Conservation (phyloP, 2,113 vertebrate genomes). For the Sylvietta virens region DNA sequence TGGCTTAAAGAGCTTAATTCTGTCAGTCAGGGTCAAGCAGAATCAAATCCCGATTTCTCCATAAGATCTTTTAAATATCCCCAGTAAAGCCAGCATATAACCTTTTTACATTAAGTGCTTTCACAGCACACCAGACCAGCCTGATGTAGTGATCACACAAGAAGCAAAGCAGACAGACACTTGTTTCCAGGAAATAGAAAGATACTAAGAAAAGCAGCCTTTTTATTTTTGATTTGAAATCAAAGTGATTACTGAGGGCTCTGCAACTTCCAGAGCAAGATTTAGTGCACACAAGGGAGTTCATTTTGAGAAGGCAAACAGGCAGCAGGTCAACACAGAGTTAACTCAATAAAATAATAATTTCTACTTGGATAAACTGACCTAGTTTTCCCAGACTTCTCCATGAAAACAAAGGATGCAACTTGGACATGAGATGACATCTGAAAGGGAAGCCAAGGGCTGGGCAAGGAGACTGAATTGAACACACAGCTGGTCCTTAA, state of each 20-base stretch:
- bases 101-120: constrained; percentile 8
- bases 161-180: constrained; percentile 5
- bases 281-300: constrained; percentile 21
- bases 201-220: not conserved
- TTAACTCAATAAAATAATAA: constrained; percentile 75
- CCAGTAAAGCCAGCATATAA: not conserved
- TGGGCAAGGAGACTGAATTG: not conserved
- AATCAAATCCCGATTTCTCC: constrained; percentile 29
- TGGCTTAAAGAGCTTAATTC: not conserved
- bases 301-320: constrained; percentile 39
- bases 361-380: constrained; percentile 78
- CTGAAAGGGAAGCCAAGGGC: constrained; percentile 4
- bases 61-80: constrained; percentile 20
- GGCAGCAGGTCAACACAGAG: constrained; percentile 64
- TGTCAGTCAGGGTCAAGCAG: constrained; percentile 16
- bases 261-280: constrained; percentile 42
- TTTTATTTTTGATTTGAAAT: constrained; percentile 53
- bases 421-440: constrained; percentile 18
- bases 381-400: constrained; percentile 71
- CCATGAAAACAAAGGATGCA: constrained; percentile 50
- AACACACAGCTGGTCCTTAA: not conserved
- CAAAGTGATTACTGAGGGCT: constrained; percentile 20
- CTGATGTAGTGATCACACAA: constrained; percentile 8
- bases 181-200: constrained; percentile 23
- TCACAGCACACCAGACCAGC: not conserved